Evolutionary conservation across 2,113 vertebrate species (phyloP), one percentile per base, ranked within the genome.

Genomic region (Caranx melampygus): DNA sequence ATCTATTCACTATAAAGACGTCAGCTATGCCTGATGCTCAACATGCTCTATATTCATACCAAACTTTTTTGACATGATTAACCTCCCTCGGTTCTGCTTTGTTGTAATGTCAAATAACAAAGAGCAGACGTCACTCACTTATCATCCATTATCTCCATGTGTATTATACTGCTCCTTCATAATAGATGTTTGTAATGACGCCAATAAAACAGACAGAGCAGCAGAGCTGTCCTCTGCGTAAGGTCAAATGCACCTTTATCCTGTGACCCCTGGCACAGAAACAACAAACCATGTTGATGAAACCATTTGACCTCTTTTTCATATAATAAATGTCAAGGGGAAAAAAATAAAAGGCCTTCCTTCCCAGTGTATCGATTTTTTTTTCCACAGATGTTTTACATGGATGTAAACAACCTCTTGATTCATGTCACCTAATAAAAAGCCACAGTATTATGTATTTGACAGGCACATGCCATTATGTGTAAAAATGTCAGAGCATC

Each of bases 391-490:
- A 64, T 40, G 13, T 26, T 55, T 20, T 21, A 5, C 4, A 3
- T 45, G 14, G 47, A 71, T 9, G 6, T 70, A 0, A 71, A 55
- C 18, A 6, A 5, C 18, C 3, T 64, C 70, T 74, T 55, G 67
- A 70, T 77, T 66, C 37, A 26, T 74, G 26, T 14, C n/a, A 40
- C 37, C 20, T 51, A 21, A 57, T 72, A 70, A 75, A 75, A 73
- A 40, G 60, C 26, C 26, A 26, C 42, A 42, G 42, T 12, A 34
- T 51, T 51, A 69, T 58, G 11, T 40, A 61, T 40, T 26, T 65
- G 49, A 72, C 73, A 71, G 44, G 44, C 21, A 42, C 31, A 18
- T 63, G 62, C 33, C n/a, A 18, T 33, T 42, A 18, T 9, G 4
- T 47, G 52, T 72, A 51, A 72, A 66, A 49, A 73, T 37, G 64